Evolutionary conservation across 1,140 invertebrate genomes (phyloP), one percentile per base, ranked within the genome.

Genomic region (Drosophila ficusphila): DNA sequence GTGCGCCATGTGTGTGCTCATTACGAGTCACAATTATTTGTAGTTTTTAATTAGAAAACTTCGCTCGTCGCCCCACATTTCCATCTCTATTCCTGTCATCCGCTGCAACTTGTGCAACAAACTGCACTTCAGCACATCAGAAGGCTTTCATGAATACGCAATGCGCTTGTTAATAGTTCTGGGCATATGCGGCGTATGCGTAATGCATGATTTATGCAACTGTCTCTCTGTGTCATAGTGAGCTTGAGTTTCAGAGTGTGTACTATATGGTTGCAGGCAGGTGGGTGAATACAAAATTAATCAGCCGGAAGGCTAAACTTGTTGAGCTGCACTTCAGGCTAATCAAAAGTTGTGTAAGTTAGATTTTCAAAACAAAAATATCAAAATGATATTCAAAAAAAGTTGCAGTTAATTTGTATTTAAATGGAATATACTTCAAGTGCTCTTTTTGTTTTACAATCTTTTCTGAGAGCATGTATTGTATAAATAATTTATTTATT

Each of bases 21-120:
- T 88, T 81, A 71, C 76, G 74, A 54, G 72, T 64, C 31, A 62
- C 76, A 88, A 82, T 82, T 78, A 88, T 88, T 88, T 88, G 74
- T 82, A 88, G 69, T 78, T 88, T 85, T 78, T 88, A 88, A 88
- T 88, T 88, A 88, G 78, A 88, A 82, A 88, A 88, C 64, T 82
- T 88, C 47, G 41, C 76, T 39, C 56, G 48, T 64, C 61, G 44
- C 46, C 46, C 34, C 69, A 18, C 23, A 39, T 60, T 34, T 46
- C 8, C 25, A 14, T 19, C 23, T 36, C 39, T 7, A 21, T 34
- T 38, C 33, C 25, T 44, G 14, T 41, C 51, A 18, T 29, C 34
- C 21, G 48, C 18, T 8, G 39, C 46, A 27, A 6, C 31, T 51
- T 58, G 58, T 57, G 58, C 65, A 62, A 42, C 76, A 64, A 56